phyloP scores from a whole-genome alignment of 1,140 invertebrate species.

The Riptortus pedestris region DNA sequence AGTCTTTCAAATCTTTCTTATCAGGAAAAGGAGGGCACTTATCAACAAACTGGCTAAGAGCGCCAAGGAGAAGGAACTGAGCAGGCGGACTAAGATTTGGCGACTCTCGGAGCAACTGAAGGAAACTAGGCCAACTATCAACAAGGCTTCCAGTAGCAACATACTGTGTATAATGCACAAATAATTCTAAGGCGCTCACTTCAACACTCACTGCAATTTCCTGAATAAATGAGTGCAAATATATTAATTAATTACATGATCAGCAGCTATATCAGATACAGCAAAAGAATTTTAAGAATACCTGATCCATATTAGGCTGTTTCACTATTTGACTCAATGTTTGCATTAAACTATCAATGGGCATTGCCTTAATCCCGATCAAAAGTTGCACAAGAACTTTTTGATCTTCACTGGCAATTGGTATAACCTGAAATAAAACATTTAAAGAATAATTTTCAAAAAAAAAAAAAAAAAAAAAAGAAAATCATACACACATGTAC shows the following conservation, averaged over 20 bases:
- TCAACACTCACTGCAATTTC: slow-evolving; percentile 41
- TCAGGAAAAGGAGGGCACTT: slow-evolving; percentile 65
- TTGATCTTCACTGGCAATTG: slow-evolving; percentile 58
- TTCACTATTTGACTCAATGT: slow-evolving; percentile 72
- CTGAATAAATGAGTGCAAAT: slow-evolving; percentile 31
- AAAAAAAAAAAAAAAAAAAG: no score
- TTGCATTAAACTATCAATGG: slow-evolving; percentile 75
- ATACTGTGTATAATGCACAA: slow-evolving; percentile 63
- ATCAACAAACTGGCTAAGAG: slow-evolving; percentile 78
- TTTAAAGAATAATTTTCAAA: no score
- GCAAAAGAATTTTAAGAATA: slow-evolving; percentile 26
- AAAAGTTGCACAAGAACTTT: slow-evolving; percentile 69
- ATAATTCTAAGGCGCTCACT: slow-evolving; percentile 52
- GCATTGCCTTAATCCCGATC: slow-evolving; percentile 69
- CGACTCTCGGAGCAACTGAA: slow-evolving; percentile 70
- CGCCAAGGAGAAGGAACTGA: slow-evolving; percentile 68
- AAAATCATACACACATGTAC: no score
- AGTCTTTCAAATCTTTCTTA: slow-evolving; percentile 70
- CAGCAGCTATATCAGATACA: slow-evolving; percentile 2
- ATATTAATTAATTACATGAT: slow-evolving; percentile 12
- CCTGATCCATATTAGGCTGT: slow-evolving; percentile 58
- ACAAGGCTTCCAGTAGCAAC: slow-evolving; percentile 54
- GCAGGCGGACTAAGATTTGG: slow-evolving; percentile 55
- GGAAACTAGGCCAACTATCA: slow-evolving; percentile 69
- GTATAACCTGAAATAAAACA: slow-evolving; percentile 42